Base-by-base conservation (phyloP, 2,888 invertebrate species). In the Folsomia candida region DNA sequence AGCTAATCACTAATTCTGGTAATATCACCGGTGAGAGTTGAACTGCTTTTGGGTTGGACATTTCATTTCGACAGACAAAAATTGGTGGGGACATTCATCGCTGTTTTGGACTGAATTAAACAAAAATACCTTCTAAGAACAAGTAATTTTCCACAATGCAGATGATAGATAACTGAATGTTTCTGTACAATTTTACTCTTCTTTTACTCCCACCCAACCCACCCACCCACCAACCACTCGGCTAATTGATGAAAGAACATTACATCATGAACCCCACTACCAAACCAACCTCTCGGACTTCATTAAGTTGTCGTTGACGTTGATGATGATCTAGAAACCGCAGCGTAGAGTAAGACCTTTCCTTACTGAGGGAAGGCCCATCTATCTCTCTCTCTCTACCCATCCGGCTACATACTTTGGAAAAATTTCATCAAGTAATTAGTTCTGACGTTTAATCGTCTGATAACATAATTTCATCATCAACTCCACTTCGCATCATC, bases 391-490 rank as follows among this genome's bases (percentile, higher is more conserved):
- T 24, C n/a, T 14, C 37, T 27, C 20, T 20, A 20, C 6, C 20
- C 59, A 67, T 67, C 67, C 61, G 28, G n/a, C n/a, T n/a, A n/a
- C n/a, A n/a, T n/a, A n/a, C n/a, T n/a, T n/a, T n/a, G 27, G 54
- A 51, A 59, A 24, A 70, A 70, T 70, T 70, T 70, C 70, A 70
- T 70, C 70, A 66, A 51, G 27, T 70, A 70, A 70, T 70, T 70
- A 70, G 66, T 54, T 57, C 61, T 66, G 70, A 70, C 66, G 70
- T 65, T 70, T 70, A 70, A 70, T 70, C 70, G 66, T 70, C 66
- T 66, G 70, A 70, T 69, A 69, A 69, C 63, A 68, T 68, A 68
- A 69, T 69, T 69, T 69, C 69, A 65, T 69, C 69, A 69, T 69
- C 69, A 68, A 54, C 60, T 61, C 57, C 4, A 47, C 14, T 11